Conservation (phyloP, 2,113 vertebrate genomes). For the Tapirus terrestris region DNA sequence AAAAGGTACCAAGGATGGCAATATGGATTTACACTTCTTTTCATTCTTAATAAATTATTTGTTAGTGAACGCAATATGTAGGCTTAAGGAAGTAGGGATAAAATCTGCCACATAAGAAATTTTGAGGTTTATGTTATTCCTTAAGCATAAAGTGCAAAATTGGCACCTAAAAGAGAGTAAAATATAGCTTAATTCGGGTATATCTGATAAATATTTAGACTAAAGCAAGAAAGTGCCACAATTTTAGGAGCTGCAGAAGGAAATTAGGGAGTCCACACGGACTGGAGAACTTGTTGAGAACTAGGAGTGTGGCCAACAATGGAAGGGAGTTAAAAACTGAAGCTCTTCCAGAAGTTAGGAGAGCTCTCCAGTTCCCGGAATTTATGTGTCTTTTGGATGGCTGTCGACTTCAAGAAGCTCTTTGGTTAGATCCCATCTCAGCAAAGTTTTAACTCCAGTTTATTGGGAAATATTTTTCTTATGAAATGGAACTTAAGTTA, state of each 20-base stretch:
- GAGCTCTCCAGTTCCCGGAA: background rate
- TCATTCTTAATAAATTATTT: background rate
- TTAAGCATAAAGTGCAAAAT: background rate
- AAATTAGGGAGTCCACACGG: background rate
- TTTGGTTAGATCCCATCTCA: constrained; percentile 10
- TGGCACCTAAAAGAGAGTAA: background rate
- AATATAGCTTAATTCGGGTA: background rate
- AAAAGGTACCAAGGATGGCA: background rate
- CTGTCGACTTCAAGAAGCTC: constrained; percentile 2
- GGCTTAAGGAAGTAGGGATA: background rate
- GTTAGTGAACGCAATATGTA: background rate
- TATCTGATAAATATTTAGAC: background rate
- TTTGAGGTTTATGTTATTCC: background rate
- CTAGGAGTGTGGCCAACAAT: background rate
- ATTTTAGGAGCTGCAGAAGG: background rate
- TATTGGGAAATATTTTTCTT: constrained; percentile 63
- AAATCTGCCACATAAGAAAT: background rate
- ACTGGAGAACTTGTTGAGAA: background rate
- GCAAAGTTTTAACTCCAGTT: constrained; percentile 51
- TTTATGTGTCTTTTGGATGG: constrained; percentile 25
- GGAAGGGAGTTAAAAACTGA: background rate
- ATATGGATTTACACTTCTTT: background rate
- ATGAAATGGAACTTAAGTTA: constrained; percentile 50
- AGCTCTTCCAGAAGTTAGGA: background rate
- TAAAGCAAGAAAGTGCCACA: background rate